Evolutionary conservation across 2,797 vertebrate species (phyloP).

Genomic region (Danio choprae): DNA sequence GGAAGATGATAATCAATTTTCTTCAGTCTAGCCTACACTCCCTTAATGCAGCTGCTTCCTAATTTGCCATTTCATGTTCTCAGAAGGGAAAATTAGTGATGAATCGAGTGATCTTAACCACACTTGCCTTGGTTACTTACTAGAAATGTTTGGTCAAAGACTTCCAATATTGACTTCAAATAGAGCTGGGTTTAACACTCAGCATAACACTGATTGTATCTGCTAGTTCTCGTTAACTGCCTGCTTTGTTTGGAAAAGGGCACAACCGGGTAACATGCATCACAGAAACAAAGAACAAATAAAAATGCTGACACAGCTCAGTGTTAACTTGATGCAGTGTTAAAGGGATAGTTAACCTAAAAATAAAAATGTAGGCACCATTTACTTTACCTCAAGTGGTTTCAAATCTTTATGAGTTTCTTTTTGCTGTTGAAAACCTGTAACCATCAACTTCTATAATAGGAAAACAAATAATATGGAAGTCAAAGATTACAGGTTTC

Average conservation of each 20-base stretch:
- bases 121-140: not conserved
- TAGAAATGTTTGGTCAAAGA: not conserved
- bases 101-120: not conserved
- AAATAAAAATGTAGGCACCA: too few relatives aligned
- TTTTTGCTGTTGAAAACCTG: too few relatives aligned
- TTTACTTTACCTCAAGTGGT: too few relatives aligned
- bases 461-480: too few relatives aligned
- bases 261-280: not conserved
- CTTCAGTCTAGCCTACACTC: slow-evolving; percentile 5
- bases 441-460: too few relatives aligned
- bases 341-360: not conserved
- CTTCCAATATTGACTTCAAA: not conserved
- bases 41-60: slow-evolving; percentile 13
- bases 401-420: too few relatives aligned
- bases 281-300: not conserved
- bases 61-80: not conserved
- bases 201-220: not conserved
- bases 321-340: not conserved
- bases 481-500: too few relatives aligned
- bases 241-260: not conserved
- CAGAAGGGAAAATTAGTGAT: not conserved
- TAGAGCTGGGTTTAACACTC: not conserved
- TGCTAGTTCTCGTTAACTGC: not conserved
- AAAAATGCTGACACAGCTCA: not conserved
- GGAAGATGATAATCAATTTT: slow-evolving; percentile 14